Base-by-base conservation (phyloP, 2,113 vertebrate genomes). In the Nymphicus hollandicus region DNA sequence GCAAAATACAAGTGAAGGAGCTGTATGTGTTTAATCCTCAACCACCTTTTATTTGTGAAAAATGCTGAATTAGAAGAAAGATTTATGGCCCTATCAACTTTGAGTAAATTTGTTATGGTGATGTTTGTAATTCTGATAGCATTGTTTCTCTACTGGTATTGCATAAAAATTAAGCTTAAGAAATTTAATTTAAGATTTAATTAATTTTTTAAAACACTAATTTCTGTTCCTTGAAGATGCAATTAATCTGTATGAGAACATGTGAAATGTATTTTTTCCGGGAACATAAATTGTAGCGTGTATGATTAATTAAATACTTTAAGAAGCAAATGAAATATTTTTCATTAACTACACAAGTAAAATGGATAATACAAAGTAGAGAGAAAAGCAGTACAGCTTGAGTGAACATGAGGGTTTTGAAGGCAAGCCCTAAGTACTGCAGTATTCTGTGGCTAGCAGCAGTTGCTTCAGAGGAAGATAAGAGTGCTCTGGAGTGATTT, bases 141-240 rank as follows among this genome's bases (percentile, higher is more conserved):
- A 84, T 74, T 95, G 83, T 95, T 95, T 95, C 73, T 91, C 77
- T 89, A 46, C 35, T 84, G 33, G 37, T 85, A 96, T 87, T 89
- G 89, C 83, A 89, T 95, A 85, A 95, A 91, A 92, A 92, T 79
- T 83, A 88, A 69, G 53, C 64, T 90, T 86, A 92, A 81, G 70
- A 92, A 94, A 95, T 93, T 92, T 79, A 89, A 88, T 93, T 95
- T 92, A 47, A 79, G 44, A 93, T 95, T 88, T 91, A 93, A 95
- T 96, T 90, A 95, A 90, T 96, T 86, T 91, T 96, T 86, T 83
- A 87, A 81, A 92, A 5, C 44, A 61, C 56, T 88, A 69, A 89
- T 96, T 96, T 95, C 93, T 47, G 2, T 84, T 91, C 74, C 72
- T 81, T 84, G 88, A 88, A 76, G 72, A 64, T 94, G 69, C 61